A percentile compares a stretch with the other conserved stretches of the same genome.
Evolutionary conservation across 2,888 invertebrate species (phyloP).

Genomic region (Adineta ricciae): DNA sequence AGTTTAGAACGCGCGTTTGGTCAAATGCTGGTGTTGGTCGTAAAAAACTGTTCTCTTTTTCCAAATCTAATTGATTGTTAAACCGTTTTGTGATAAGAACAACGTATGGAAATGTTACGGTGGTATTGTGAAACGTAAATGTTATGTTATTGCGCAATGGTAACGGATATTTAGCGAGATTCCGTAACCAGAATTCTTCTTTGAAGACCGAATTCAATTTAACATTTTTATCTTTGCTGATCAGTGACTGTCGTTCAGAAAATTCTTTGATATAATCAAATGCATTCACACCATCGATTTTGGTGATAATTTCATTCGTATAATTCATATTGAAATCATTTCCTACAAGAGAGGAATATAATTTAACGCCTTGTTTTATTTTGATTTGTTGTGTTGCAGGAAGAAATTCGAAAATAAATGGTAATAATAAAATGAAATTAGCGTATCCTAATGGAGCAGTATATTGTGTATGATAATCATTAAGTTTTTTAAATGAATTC

Average conservation of each 20-base stretch:
- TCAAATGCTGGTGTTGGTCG: not conserved
- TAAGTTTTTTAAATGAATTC: not conserved
- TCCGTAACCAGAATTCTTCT: not conserved
- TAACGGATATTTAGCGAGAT: not conserved
- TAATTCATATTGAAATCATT: not conserved
- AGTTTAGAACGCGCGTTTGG: no score
- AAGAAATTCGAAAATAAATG: not conserved
- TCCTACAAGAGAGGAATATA: not conserved
- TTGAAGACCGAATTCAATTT: not conserved
- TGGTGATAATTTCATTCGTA: not conserved
- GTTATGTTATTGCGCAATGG: not conserved
- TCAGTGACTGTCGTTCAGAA: not conserved
- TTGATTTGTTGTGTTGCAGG: not conserved
- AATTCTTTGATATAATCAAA: not conserved
- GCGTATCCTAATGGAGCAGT: not conserved
- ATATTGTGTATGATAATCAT: not conserved
- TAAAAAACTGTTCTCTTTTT: not conserved
- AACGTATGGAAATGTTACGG: not conserved
- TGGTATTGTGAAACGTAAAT: not conserved
- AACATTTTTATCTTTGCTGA: not conserved
- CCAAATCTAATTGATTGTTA: not conserved
- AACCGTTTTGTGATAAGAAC: not conserved
- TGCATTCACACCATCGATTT: not conserved
- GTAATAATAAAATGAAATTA: not conserved
- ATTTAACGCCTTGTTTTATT: not conserved